Conservation (phyloP, 2,113 vertebrate genomes). For the Holacanthus passer region DNA sequence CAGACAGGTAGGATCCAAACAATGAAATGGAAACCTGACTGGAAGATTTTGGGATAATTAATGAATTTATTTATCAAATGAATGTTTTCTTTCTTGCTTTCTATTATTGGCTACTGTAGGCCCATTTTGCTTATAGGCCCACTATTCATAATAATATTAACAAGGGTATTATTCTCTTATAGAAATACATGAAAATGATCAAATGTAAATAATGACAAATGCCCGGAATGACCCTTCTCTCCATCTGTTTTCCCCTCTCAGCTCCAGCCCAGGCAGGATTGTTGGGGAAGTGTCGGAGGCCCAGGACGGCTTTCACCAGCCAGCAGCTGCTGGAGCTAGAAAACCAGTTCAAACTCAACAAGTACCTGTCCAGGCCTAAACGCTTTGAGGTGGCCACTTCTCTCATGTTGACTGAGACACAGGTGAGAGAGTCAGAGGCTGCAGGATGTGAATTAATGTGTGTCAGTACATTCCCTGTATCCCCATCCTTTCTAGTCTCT, state of each 20-base stretch:
- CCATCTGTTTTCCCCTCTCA: conserved; percentile 39
- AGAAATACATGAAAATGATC: background rate
- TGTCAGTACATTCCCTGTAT: background rate
- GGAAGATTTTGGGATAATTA: background rate
- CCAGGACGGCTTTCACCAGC: conserved; percentile 89
- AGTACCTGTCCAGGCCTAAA: conserved; percentile 88
- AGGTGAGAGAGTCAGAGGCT: conserved; percentile 76
- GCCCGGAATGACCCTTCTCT: background rate
- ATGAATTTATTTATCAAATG: background rate
- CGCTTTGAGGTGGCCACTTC: conserved; percentile 89
- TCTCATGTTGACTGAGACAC: conserved; percentile 89
- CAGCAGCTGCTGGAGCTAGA: conserved; percentile 88
- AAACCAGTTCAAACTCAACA: conserved; percentile 90
- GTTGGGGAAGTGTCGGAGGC: conserved; percentile 87
- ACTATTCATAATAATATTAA: background rate
- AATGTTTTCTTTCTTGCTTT: background rate
- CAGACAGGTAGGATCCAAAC: conserved; percentile 6
- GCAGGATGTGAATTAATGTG: background rate
- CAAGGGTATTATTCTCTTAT: background rate
- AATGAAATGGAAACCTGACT: background rate
- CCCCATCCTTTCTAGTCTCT: background rate
- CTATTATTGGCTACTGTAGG: background rate
- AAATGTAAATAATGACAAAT: background rate
- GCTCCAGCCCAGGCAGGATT: conserved; percentile 77
- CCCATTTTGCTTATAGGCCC: background rate